Base-by-base conservation (phyloP, 2,113 vertebrate genomes). In the Notiomystis cincta region DNA sequence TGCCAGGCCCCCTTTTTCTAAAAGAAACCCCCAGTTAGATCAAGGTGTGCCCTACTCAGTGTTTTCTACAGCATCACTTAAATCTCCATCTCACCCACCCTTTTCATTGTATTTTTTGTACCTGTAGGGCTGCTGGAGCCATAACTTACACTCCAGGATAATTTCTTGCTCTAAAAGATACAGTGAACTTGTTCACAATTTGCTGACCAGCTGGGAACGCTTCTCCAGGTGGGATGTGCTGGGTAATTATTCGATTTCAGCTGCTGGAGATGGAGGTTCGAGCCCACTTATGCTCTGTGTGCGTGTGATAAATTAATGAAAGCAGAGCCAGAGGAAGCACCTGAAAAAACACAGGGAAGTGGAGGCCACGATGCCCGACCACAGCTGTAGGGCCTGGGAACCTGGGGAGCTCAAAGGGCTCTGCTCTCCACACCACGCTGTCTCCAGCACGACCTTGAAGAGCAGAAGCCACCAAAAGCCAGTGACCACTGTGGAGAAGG, bases 81-180 rank as follows among this genome's bases (percentile, higher is more conserved):
- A 65, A 65, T 78, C 85, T 89, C 70, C 85, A 31, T 33, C 66
- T 92, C 78, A 67, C 13, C 7, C 83, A 78, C 33, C 5, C 45
- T 73, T 71, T 80, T 53, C 0, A 28, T 65, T 92, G 82, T 24
- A 47, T 6, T 71, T 89, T 54, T 67, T 27, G 23, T 35, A 61
- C 53, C 89, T 37, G 21, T 78, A 17, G 1, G 27, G 89, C 76
- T 83, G 73, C 73, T 23, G 22, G 89, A 87, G 47, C 11, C 73
- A 19, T 50, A 75, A 61, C 66, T 88, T 78, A 73, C 66, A 25
- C 57, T 89, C 92, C 84, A 75, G 72, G 78, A 51, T 84, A 89
- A 93, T 94, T 93, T 95, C 90, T 82, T 92, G 66, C 91, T 95
- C 85, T 56, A 38, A 45, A 86, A 48, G 77, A 82, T 33, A 58